Evolutionary conservation across 1,140 invertebrate species (phyloP), one percentile per base, ranked within the genome.

Genomic region (Eciton burchellii): DNA sequence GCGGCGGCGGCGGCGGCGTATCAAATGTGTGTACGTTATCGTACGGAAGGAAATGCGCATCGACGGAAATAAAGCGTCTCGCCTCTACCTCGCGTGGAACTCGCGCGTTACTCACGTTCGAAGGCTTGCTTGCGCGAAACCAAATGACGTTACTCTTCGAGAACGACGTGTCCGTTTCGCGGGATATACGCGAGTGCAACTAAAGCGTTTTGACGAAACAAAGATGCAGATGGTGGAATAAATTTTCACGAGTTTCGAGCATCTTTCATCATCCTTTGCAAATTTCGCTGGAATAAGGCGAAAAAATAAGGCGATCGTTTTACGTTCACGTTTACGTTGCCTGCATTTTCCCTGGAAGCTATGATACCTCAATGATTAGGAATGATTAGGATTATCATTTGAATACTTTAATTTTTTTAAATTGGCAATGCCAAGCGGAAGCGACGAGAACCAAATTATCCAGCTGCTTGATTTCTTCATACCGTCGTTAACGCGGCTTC

Each of bases 71-170:
- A 85, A 81, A 81, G 74, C 59, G 49, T 19, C 24, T 43, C 16
- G 57, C 45, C 8, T 66, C 26, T 26, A 41, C 12, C 29, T 60
- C 0, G n/a, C 11, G 29, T 60, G 41, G 56, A 85, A 86, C 68
- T 68, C 82, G 76, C 84, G 47, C 63, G 57, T 86, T 86, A 86
- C 63, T 86, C 84, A 68, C 62, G 63, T 68, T 70, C 70, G 68
- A 68, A 63, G 70, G 49, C 54, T 70, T 60, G 77, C 83, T 70
- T 85, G 73, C 84, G 45, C 77, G 74, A 76, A 82, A 70, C 62
- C 83, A 57, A 85, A 85, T 74, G 83, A 86, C 77, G 70, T 74
- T 70, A 47, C 47, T 63, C 71, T 71, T 73, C 70, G 14, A 57
- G 60, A 68, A 60, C 73, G 59, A 59, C 11, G 56, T 73, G 68